Percentiles rank a stretch among this genome's conserved stretches.
Evolutionary conservation across 1,140 invertebrate species (phyloP).

Genomic region (Rhagoletis zephyria): DNA sequence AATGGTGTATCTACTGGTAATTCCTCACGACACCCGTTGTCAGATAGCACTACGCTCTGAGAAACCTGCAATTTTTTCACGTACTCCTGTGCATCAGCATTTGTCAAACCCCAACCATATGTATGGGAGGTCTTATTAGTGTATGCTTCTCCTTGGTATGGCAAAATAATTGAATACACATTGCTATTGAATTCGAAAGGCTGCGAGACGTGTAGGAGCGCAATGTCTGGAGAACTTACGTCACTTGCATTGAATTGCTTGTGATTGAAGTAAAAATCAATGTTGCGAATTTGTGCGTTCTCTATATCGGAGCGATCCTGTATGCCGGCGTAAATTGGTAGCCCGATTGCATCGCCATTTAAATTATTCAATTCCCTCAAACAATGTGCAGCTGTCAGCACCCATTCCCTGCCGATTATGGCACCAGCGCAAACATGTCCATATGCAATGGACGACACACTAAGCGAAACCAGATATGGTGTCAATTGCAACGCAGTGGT

Average conservation of each 20-base stretch:
- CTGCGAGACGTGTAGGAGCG: slow-evolving; percentile 63
- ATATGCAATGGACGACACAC: slow-evolving; percentile 73
- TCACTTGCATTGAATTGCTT: slow-evolving; percentile 62
- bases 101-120: slow-evolving; percentile 74
- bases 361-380: slow-evolving; percentile 59
- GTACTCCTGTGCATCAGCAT: slow-evolving; percentile 63
- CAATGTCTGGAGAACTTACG: slow-evolving; percentile 69
- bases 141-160: slow-evolving; percentile 62
- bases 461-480: slow-evolving; percentile 77
- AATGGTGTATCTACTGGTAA: slow-evolving; percentile 66
- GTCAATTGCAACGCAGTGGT: slow-evolving; percentile 73
- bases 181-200: slow-evolving; percentile 64
- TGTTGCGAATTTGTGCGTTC: slow-evolving; percentile 64
- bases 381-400: slow-evolving; percentile 77
- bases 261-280: slow-evolving; percentile 66
- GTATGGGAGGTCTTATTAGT: slow-evolving; percentile 62
- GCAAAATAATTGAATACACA: slow-evolving; percentile 64
- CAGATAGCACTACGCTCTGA: slow-evolving; percentile 61
- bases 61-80: slow-evolving; percentile 71
- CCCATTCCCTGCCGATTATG: slow-evolving; percentile 77
- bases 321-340: slow-evolving; percentile 64
- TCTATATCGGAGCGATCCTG: slow-evolving; percentile 63
- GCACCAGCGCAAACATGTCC: slow-evolving; percentile 78
- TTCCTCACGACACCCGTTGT: slow-evolving; percentile 59
- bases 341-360: slow-evolving; percentile 60